A percentile compares a stretch with the other conserved stretches of the same genome.
Evolutionary conservation across 2,888 invertebrate species (phyloP).

Genomic region (Noctua fimbriata): DNA sequence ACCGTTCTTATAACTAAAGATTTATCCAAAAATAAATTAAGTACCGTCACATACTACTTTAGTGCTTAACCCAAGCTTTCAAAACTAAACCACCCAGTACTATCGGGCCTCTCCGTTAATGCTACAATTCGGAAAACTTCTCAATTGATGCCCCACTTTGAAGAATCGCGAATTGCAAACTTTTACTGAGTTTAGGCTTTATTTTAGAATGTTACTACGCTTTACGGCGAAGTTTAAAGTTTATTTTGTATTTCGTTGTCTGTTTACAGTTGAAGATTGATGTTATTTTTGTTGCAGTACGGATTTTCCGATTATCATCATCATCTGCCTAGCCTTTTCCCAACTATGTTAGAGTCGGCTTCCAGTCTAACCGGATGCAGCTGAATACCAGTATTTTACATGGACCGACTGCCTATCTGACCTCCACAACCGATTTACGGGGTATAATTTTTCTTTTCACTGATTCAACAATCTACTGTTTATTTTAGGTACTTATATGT

Average conservation of each 20-base stretch:
- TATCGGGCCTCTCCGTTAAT: constrained; percentile 30
- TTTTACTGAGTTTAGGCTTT: constrained; percentile 53
- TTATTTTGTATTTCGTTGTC: constrained; percentile 42
- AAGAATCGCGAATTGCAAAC: constrained; percentile 44
- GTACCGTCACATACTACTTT: background rate
- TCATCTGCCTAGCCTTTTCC: too few relatives aligned
- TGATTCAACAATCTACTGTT: background rate
- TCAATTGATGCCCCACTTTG: constrained; percentile 58
- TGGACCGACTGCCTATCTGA: too few relatives aligned
- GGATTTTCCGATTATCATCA: background rate
- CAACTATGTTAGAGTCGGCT: too few relatives aligned
- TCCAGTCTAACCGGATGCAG: too few relatives aligned
- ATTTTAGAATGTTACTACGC: constrained; percentile 51
- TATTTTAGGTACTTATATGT: too few relatives aligned
- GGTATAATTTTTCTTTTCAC: background rate
- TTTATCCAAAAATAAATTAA: background rate
- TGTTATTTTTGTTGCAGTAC: constrained; percentile 15
- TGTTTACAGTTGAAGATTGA: constrained; percentile 15
- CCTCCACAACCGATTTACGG: too few relatives aligned
- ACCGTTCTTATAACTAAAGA: too few relatives aligned
- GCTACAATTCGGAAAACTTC: constrained; percentile 56
- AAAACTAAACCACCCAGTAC: constrained; percentile 29
- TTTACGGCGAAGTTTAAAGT: constrained; percentile 32
- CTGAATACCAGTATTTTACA: too few relatives aligned
- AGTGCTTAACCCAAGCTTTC: constrained; percentile 21